phyloP scores from a whole-genome alignment of 2,888 invertebrate species.

The Crematogaster levior region DNA sequence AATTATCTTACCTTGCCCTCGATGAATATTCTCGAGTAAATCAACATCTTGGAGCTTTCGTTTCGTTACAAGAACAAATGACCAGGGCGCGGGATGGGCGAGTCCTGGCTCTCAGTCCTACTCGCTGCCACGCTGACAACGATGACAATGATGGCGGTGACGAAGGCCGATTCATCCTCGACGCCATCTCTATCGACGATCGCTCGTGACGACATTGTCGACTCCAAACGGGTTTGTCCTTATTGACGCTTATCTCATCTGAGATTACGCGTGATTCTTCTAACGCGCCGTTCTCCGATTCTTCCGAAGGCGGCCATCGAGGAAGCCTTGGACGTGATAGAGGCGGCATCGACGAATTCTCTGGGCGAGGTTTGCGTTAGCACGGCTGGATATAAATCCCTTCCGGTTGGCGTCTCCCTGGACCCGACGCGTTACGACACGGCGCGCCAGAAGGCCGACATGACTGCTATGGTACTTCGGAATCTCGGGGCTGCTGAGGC shows the following conservation, averaged over 20 bases:
- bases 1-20: conserved; percentile 1
- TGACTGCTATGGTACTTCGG: conserved; percentile 91
- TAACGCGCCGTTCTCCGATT: neutral
- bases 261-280: neutral
- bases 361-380: conserved; percentile 78
- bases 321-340: conserved; percentile 90
- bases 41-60: conserved; percentile 30
- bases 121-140: conserved; percentile 78
- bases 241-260: neutral
- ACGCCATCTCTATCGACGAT: conserved; percentile 58
- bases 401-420: conserved; percentile 90
- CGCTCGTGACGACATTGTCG: conserved; percentile 60
- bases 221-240: conserved; percentile 72
- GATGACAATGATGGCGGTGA: conserved; percentile 78
- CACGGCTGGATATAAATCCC: conserved; percentile 84
- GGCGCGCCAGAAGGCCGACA: conserved; percentile 92
- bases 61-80: conserved; percentile 74
- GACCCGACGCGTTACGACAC: conserved; percentile 91
- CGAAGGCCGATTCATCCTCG: conserved; percentile 71
- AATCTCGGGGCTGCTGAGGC: conserved; percentile 88
- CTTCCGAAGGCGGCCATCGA: conserved; percentile 84
- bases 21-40: neutral
- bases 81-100: conserved; percentile 79
- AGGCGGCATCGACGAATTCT: conserved; percentile 86
- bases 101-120: conserved; percentile 77